Evolutionary conservation across 2,888 invertebrate genomes (phyloP).

Genomic region (Zaprionus lineosus): DNA sequence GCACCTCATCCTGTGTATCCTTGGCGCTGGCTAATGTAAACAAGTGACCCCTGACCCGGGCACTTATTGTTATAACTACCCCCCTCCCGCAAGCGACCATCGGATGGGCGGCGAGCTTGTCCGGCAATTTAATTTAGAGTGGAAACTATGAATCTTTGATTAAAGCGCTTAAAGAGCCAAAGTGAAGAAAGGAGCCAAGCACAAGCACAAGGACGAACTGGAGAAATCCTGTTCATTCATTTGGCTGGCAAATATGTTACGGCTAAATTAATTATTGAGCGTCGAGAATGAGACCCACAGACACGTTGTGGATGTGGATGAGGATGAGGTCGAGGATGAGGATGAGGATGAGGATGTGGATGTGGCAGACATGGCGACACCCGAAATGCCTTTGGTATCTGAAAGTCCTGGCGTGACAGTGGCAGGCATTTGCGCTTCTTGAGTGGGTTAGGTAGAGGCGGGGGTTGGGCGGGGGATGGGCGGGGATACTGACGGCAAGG

Average conservation of each 20-base stretch:
- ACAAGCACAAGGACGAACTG: neutral
- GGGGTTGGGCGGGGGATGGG: neutral
- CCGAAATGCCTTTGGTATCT: constrained; percentile 4
- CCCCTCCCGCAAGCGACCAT: constrained; percentile 3
- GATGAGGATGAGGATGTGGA: constrained; percentile 35
- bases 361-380: constrained; percentile 39
- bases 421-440: neutral
- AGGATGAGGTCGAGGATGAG: constrained; percentile 15
- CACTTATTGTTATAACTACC: constrained; percentile 36
- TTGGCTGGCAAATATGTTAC: constrained; percentile 61
- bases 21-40: constrained; percentile 45
- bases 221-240: constrained; percentile 44
- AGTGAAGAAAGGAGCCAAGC: neutral
- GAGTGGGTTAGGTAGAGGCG: neutral
- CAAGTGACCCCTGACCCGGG: constrained; percentile 61
- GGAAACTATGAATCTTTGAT: constrained; percentile 73
- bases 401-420: neutral
- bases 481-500: constrained; percentile 13
- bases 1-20: constrained; percentile 33
- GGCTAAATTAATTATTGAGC: constrained; percentile 74
- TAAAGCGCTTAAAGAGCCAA: constrained; percentile 44
- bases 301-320: constrained; percentile 39
- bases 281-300: constrained; percentile 26
- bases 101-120: no score
- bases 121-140: constrained; percentile 64